phyloP scores from a whole-genome alignment of 2,113 vertebrate species.

The Colius striatus region DNA sequence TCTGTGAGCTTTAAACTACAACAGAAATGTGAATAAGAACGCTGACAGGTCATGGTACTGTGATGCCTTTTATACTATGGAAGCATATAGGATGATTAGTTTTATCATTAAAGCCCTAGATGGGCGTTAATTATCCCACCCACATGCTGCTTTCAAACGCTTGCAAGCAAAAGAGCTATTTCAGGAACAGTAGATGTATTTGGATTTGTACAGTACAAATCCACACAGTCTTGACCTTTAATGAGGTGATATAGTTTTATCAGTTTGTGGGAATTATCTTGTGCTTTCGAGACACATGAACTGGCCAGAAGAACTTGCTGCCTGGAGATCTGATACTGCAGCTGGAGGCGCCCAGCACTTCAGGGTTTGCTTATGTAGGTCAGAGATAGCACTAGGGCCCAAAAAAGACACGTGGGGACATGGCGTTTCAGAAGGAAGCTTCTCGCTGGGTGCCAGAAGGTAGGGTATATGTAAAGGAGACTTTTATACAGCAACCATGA shows the following conservation, averaged over 20 bases:
- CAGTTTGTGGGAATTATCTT: neutral
- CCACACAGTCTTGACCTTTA: neutral
- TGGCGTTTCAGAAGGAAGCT: accelerated
- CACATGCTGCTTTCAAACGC: neutral
- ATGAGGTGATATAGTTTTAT: neutral
- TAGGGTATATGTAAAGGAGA: neutral
- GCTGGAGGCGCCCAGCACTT: neutral
- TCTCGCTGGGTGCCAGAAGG: neutral
- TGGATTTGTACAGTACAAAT: neutral
- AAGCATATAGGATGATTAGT: neutral
- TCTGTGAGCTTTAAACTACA: too few species aligned
- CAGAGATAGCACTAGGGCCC: too few species aligned
- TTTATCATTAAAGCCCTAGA: neutral
- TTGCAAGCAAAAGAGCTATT: neutral
- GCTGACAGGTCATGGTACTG: neutral
- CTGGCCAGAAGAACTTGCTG: accelerated
- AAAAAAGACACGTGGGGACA: neutral
- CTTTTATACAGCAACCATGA: neutral
- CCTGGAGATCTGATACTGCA: neutral
- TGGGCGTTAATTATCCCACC: neutral
- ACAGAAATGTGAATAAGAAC: neutral
- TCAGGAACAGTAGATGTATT: neutral
- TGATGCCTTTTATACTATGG: neutral
- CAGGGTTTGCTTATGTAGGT: neutral
- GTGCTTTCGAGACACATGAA: neutral